phyloP scores from a whole-genome alignment of 2,113 vertebrate species.

The Actenoides lindsayi region DNA sequence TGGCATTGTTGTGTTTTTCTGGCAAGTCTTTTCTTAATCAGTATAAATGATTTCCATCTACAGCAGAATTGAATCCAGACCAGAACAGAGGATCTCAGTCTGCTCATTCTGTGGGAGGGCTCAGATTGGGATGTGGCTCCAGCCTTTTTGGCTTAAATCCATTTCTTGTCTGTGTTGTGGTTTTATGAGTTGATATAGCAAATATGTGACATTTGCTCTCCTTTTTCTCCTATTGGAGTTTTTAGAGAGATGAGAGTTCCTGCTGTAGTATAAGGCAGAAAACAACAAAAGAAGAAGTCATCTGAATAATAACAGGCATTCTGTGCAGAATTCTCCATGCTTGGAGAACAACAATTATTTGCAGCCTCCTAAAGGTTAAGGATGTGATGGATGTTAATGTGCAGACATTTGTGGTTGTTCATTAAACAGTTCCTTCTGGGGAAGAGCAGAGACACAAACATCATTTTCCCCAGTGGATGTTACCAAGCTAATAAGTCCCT shows the following conservation, averaged over 20 bases:
- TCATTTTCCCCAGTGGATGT: not conserved
- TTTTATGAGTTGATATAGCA: conserved; percentile 70
- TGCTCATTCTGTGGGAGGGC: conserved; percentile 40
- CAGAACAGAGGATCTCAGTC: conserved; percentile 62
- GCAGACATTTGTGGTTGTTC: not conserved
- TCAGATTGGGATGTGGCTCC: conserved; percentile 21
- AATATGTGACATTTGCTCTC: conserved; percentile 69
- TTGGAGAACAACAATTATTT: not conserved
- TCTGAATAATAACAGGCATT: not conserved
- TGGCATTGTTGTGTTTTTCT: conserved; percentile 23
- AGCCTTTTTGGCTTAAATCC: conserved; percentile 44
- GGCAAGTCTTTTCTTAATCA: conserved; percentile 25
- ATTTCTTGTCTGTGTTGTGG: conserved; percentile 63
- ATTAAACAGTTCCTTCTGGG: not conserved
- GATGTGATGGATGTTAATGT: not conserved
- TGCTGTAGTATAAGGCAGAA: not conserved
- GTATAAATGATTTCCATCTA: conserved; percentile 33
- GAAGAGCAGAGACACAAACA: not conserved
- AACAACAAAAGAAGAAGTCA: not conserved
- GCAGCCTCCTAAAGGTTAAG: conserved; percentile 32
- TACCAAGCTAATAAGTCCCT: not conserved
- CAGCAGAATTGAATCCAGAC: conserved; percentile 49
- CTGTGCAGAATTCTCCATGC: not conserved
- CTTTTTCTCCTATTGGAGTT: conserved; percentile 41
- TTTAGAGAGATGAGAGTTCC: conserved; percentile 18